Evolutionary conservation across 2,113 vertebrate species (phyloP).

Genomic region (Lichenostomus cassidix): DNA sequence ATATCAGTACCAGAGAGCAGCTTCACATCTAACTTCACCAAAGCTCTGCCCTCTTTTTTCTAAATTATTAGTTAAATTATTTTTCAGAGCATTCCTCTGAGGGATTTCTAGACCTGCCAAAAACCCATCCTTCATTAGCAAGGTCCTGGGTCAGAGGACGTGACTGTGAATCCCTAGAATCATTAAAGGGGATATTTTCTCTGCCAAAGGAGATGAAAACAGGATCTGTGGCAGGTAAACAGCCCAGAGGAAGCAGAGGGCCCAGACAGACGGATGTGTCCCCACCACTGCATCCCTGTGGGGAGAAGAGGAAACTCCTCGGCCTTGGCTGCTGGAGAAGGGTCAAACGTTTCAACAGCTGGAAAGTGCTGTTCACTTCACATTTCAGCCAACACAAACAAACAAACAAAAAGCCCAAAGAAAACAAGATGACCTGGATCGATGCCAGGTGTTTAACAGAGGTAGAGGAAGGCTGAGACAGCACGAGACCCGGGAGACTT

Average conservation of each 20-base stretch:
- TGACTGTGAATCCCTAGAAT: background rate
- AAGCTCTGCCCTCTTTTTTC: background rate
- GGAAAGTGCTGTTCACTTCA: background rate
- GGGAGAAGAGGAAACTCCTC: background rate
- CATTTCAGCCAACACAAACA: background rate
- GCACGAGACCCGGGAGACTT: background rate
- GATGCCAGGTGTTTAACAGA: accelerated
- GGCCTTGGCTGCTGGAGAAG: background rate
- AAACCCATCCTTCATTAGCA: accelerated
- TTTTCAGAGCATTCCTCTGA: background rate
- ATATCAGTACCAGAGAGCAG: background rate
- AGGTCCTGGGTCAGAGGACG: background rate
- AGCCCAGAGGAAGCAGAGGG: background rate
- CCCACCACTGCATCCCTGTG: background rate
- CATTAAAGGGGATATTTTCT: accelerated
- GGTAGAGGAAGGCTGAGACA: background rate
- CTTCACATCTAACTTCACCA: accelerated
- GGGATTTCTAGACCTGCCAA: background rate
- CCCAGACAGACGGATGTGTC: accelerated
- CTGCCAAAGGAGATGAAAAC: background rate
- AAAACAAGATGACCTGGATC: background rate
- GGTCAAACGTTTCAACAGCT: background rate
- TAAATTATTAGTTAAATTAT: background rate
- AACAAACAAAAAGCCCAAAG: background rate
- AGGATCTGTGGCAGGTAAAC: background rate